phyloP scores from a whole-genome alignment of 1,140 invertebrate species.

The Drosophila ohnishii region DNA sequence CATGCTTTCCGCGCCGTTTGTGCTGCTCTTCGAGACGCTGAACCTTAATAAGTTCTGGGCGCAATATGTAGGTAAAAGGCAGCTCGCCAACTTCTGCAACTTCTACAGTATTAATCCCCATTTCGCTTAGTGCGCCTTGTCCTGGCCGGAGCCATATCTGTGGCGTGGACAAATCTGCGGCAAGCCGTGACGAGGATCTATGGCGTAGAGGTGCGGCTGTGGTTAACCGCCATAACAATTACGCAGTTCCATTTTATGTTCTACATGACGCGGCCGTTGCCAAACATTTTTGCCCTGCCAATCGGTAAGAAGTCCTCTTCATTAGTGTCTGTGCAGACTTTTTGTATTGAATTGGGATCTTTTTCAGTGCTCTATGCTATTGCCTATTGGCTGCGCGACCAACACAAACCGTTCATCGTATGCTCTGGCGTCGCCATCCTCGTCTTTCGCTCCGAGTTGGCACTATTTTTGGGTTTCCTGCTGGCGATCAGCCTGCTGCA shows the following conservation, averaged over 20 bases:
- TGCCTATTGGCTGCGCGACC: constrained; percentile 92
- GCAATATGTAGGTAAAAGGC: constrained; percentile 93
- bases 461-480: constrained; percentile 93
- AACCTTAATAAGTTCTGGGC: constrained; percentile 93
- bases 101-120: neutral
- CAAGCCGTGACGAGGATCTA: constrained; percentile 89
- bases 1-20: constrained; percentile 90
- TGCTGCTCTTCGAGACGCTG: constrained; percentile 87
- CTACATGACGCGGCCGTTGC: constrained; percentile 96
- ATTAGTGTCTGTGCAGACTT: no score
- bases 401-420: constrained; percentile 90
- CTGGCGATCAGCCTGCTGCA: constrained; percentile 90
- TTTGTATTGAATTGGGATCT: constrained; percentile 15
- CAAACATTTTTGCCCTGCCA: constrained; percentile 97
- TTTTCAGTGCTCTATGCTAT: constrained; percentile 94
- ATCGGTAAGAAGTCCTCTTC: constrained; percentile 87
- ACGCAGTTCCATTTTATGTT: constrained; percentile 99
- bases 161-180: constrained; percentile 89
- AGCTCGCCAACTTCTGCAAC: constrained; percentile 39
- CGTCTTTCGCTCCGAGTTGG: constrained; percentile 95
- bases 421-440: constrained; percentile 93
- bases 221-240: constrained; percentile 93
- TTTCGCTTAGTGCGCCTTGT: constrained; percentile 90
- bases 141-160: constrained; percentile 90
- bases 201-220: constrained; percentile 90